These are phyloP conservation scores for Haemorhous mexicanus DNA, from an alignment of 2,113 vertebrate genomes.

Conservation along the genomic window DNA sequence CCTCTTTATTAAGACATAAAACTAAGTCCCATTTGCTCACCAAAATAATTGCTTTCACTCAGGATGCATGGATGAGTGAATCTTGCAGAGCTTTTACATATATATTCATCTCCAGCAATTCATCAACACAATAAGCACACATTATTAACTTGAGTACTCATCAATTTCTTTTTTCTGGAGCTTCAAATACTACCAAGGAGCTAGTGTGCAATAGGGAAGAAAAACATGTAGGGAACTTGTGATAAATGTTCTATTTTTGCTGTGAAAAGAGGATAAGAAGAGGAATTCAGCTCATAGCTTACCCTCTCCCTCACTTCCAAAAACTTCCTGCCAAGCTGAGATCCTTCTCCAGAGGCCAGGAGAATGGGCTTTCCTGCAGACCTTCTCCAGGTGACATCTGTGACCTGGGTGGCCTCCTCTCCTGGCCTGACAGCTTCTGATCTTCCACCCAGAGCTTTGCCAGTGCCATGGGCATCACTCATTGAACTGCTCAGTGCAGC, in stretches of 20 bases:
- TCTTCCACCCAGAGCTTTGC: neutral
- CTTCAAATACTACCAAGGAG: conserved; percentile 36
- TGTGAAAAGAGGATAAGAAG: conserved; percentile 2
- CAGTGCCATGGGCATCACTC: neutral
- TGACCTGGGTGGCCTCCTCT: neutral
- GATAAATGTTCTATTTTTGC: conserved; percentile 45
- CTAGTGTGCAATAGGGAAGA: neutral
- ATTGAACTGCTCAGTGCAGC: neutral
- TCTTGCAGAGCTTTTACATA: conserved; percentile 49
- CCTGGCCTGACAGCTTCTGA: neutral
- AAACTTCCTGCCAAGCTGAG: neutral
- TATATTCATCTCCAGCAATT: conserved; percentile 51
- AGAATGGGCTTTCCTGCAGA: neutral
- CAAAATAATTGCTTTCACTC: conserved; percentile 40
- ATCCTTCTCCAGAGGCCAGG: neutral
- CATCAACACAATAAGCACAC: conserved; percentile 55
- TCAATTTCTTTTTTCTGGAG: conserved; percentile 24
- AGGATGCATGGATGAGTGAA: conserved; percentile 30
- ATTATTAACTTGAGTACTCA: conserved; percentile 57
- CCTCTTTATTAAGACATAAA: neutral
- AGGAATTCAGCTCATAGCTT: neutral
- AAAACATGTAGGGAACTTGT: conserved; percentile 39
- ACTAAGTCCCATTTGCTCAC: neutral
- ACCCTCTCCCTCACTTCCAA: neutral
- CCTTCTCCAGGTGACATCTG: neutral